A percentile compares a stretch with the other conserved stretches of the same genome.
Evolutionary conservation across 2,888 invertebrate species (phyloP).

Genomic region (Prosopocoilus inquinatus): DNA sequence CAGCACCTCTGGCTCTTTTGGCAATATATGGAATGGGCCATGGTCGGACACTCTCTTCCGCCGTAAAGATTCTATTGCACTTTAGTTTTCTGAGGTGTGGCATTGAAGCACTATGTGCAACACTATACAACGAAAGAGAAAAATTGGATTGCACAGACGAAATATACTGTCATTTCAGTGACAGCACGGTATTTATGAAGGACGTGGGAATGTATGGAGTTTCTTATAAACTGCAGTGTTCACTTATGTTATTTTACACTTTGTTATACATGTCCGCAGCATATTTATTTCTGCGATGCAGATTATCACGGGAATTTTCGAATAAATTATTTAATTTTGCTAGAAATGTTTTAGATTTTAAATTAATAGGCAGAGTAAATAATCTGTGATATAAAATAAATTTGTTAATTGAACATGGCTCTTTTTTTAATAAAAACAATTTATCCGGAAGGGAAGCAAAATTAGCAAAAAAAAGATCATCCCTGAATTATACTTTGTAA

Average conservation of each 20-base stretch:
- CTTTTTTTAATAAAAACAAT: neutral
- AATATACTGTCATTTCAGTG: conserved; percentile 20
- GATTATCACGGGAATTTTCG: conserved; percentile 18
- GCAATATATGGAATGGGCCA: conserved; percentile 65
- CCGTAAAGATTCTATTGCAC: conserved; percentile 58
- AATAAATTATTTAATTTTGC: conserved; percentile 7
- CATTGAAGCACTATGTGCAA: conserved; percentile 54
- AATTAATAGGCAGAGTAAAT: neutral
- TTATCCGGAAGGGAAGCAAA: too few species aligned
- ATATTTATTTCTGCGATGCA: conserved; percentile 17
- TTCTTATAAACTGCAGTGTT: conserved; percentile 14
- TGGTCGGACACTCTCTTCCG: conserved; percentile 54
- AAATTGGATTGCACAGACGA: conserved; percentile 11
- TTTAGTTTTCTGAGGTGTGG: conserved; percentile 67
- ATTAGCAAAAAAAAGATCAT: too few species aligned
- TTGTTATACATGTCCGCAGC: conserved; percentile 14
- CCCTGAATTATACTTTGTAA: too few species aligned
- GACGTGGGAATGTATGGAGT: conserved; percentile 21
- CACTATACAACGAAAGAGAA: conserved; percentile 7
- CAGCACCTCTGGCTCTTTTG: conserved; percentile 58
- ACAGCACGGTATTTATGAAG: conserved; percentile 17
- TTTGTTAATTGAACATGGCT: neutral
- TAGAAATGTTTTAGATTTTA: conserved; percentile 4
- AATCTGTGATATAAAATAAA: neutral
- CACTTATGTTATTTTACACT: conserved; percentile 12